Evolutionary conservation across 2,888 invertebrate genomes (phyloP), one percentile per base, ranked within the genome.

Genomic region (Lymantria dispar): DNA sequence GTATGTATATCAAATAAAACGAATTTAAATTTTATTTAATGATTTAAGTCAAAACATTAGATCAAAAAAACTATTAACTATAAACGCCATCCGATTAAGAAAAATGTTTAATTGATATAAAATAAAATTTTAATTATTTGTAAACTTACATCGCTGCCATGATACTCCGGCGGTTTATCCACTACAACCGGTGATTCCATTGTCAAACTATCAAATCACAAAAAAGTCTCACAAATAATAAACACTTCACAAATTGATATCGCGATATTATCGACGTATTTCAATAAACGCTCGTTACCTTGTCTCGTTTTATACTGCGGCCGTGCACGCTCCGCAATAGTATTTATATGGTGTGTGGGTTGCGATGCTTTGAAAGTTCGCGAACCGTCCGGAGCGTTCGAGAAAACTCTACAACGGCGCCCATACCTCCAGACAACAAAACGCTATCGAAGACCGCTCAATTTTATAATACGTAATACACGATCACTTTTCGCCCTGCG

Each of bases 121-220:
- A 38, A 11, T 12, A 38, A 13, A 38, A 38, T 12, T 52, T 56
- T 36, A 14, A 15, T 36, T n/a, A 37, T 45, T 37, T 8, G n/a
- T 9, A 38, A 56, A 87, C 92, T 87, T 87, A 93, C 93, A 74
- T 92, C 91, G 78, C 84, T 85, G 63, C 89, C 91, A 76, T 89
- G 91, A 80, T 93, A 93, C 78, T 93, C 92, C 68, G 92, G 91
- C 68, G 93, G 92, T 74, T 91, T 92, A 83, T 93, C 93, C 84
- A 93, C 73, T 80, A 93, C 92, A 84, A 93, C 92, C 72, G 93
- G 93, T 57, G 93, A 93, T 83, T 93, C 93, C 93, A 93, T 93
- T 64, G 11, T 66, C 70, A 71, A 52, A 68, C 52, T 61, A 48
- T 22, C 60, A 74, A 78, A 74, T 72, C 83, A 87, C 85, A 79